Base-by-base conservation (phyloP, 1,140 invertebrate genomes). In the Pseudomyrmex concolor region DNA sequence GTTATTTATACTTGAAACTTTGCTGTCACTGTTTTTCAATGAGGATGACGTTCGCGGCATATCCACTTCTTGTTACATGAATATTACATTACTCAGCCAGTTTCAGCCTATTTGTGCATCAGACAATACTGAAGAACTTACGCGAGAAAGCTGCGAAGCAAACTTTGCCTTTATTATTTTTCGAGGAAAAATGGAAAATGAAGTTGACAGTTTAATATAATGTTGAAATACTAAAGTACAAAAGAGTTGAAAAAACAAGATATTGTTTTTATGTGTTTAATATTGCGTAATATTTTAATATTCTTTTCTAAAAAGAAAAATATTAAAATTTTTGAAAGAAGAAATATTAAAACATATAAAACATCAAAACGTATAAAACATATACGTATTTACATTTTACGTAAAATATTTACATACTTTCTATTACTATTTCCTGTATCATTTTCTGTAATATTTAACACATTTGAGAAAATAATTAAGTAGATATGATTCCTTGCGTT, bases 1-100 rank as follows among this genome's bases (percentile, higher is more conserved):
- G 54, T 77, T 77, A 77, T 67, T 77, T 76, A 76, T 54, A 77
- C 22, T 34, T n/a, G 62, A 77, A 77, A 67, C 73, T 67, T 67
- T 1, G 62, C 62, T 77, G 73, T 77, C 73, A 55, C 62, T 67
- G 73, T 77, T 77, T 77, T 77, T 54, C 48, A 66, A 76, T 25
- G 63, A 67, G 62, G 50, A 43, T 17, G 48, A 12, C 25, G 48
- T 51, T 51, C 22, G 59, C 71, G 13, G 45, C 25, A 8, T 66
- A 19, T 54, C 7, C 60, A n/a, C 51, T 66, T 54, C 34, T 54
- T 34, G 62, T 55, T 54, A 34, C 48, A 67, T 77, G 25, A 77
- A 77, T 77, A 77, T 77, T 77, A 67, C 34, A 43, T 77, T 19
- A 55, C 73, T 54, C 34, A 13, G 17, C 25, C 34, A 76, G n/a